These are phyloP conservation scores for Pangasianodon hypophthalmus DNA, from an alignment of 2,113 vertebrate genomes.

Conservation along the genomic window DNA sequence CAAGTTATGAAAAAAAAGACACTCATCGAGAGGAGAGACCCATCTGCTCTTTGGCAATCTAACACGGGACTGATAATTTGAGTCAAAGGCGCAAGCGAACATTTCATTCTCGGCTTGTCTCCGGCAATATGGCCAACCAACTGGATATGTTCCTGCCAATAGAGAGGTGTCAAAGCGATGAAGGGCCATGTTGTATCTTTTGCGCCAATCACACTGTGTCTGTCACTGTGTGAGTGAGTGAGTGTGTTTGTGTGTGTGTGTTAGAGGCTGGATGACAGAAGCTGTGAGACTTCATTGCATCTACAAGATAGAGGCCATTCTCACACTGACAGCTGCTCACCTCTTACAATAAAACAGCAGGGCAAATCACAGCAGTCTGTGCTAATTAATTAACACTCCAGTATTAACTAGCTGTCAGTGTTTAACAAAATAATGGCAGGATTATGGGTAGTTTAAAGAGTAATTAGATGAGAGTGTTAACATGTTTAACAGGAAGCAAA, in stretches of 20 bases:
- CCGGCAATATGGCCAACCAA: slow-evolving; percentile 46
- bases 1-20: background rate
- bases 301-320: slow-evolving; percentile 9
- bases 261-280: slow-evolving; percentile 2
- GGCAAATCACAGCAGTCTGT: background rate
- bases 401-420: slow-evolving; percentile 9
- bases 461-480: background rate
- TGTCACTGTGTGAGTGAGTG: background rate
- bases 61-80: slow-evolving; percentile 17
- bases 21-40: background rate
- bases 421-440: background rate
- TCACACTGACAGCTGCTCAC: slow-evolving; percentile 37
- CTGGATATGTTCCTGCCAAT: slow-evolving; percentile 44
- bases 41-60: slow-evolving; percentile 40
- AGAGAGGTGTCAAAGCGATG: slow-evolving; percentile 40
- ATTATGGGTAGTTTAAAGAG: slow-evolving; percentile 13
- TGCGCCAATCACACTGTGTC: slow-evolving; percentile 38
- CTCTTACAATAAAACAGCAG: background rate
- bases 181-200: slow-evolving; percentile 42
- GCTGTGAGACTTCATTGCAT: slow-evolving; percentile 30
- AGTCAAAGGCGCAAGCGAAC: slow-evolving; percentile 30
- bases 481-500: background rate
- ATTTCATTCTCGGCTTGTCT: slow-evolving; percentile 45
- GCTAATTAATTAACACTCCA: slow-evolving; percentile 24
- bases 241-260: background rate